A percentile compares a stretch with the other conserved stretches of the same genome.
These are phyloP conservation scores for Ailurus styani DNA, from an alignment of 2,113 vertebrate genomes.

Conservation along the genomic window DNA sequence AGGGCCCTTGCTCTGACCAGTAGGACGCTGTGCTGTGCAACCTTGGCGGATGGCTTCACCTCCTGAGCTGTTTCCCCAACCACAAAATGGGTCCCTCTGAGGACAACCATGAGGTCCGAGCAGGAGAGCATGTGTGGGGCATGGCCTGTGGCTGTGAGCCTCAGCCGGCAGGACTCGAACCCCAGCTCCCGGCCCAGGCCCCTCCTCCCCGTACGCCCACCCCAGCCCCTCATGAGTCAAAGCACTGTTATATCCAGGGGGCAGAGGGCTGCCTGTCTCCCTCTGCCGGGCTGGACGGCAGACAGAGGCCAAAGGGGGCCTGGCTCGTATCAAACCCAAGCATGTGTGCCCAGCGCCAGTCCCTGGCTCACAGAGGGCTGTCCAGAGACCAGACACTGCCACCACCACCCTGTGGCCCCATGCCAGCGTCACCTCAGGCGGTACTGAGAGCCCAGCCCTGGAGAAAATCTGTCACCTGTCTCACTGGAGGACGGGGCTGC, in stretches of 20 bases:
- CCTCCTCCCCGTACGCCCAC: accelerated
- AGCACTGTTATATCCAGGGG: too few relatives aligned
- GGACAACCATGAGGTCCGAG: accelerated
- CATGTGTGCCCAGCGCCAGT: accelerated
- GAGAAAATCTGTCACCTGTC: accelerated
- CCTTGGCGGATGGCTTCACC: neutral
- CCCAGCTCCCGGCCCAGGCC: neutral
- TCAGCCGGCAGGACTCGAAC: accelerated
- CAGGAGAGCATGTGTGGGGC: accelerated
- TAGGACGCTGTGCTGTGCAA: neutral
- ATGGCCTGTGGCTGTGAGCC: accelerated
- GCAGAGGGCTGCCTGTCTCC: too few relatives aligned
- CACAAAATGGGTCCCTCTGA: accelerated
- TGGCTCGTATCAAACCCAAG: neutral
- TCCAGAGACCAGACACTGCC: neutral
- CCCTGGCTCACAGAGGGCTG: accelerated
- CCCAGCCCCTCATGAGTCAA: accelerated
- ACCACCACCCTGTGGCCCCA: accelerated
- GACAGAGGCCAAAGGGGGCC: neutral
- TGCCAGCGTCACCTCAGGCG: accelerated
- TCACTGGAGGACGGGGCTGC: accelerated
- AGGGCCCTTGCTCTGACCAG: accelerated
- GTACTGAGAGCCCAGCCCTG: accelerated
- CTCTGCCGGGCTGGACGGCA: neutral
- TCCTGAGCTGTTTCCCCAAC: neutral